These are phyloP conservation scores for Gonocerus acuteangulatus DNA, from an alignment of 2,888 invertebrate genomes.

Conservation along the genomic window DNA sequence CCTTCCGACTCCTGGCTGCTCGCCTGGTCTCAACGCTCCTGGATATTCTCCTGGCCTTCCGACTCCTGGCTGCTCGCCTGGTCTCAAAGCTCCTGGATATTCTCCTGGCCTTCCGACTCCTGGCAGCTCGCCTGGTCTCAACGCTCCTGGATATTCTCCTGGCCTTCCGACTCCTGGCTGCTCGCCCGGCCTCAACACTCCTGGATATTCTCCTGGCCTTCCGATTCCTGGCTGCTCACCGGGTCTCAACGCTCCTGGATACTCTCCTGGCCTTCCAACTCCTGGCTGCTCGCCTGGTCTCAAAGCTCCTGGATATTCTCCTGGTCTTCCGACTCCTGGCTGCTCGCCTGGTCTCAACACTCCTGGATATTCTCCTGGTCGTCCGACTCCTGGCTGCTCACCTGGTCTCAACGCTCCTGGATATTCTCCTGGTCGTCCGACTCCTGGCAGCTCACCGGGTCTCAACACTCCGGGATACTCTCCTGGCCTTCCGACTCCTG, in stretches of 20 bases:
- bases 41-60: conserved; percentile 33
- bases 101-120: conserved; percentile 21
- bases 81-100: conserved; percentile 14
- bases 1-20: conserved; percentile 19
- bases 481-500: conserved; percentile 23
- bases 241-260: conserved; percentile 23
- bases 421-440: conserved; percentile 14
- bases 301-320: conserved; percentile 22
- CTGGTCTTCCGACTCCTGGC: conserved; percentile 26
- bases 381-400: conserved; percentile 7
- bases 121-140: conserved; percentile 24
- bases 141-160: conserved; percentile 25
- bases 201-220: conserved; percentile 21
- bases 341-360: conserved; percentile 12
- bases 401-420: conserved; percentile 21
- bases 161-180: conserved; percentile 31
- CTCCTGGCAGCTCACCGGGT: conserved; percentile 22
- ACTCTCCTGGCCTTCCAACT: conserved; percentile 31
- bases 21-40: conserved; percentile 21
- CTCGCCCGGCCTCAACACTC: conserved; percentile 20
- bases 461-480: conserved; percentile 22
- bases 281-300: conserved; percentile 29
- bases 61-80: conserved; percentile 2
- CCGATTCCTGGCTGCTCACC: conserved; percentile 9
- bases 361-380: conserved; percentile 26